Evolutionary conservation across 2,797 vertebrate genomes (phyloP).

Genomic region (Myoxocephalus aenaeus): DNA sequence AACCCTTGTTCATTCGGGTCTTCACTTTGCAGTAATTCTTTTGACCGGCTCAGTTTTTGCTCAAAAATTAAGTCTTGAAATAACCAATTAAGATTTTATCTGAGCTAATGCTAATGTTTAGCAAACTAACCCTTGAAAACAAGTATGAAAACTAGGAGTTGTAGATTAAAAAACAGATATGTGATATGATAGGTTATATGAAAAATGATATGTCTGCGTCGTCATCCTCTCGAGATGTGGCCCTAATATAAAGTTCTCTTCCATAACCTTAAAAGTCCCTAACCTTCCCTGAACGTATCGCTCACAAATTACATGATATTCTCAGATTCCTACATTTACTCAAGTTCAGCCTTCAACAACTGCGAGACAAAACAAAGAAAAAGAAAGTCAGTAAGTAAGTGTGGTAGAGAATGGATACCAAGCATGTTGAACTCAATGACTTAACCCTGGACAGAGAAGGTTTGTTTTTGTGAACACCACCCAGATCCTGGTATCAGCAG

Average conservation of each 20-base stretch:
- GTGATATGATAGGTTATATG: background rate
- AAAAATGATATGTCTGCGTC: background rate
- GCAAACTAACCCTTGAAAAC: too few relatives aligned
- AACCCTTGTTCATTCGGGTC: background rate
- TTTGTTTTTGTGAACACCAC: slow-evolving; percentile 26
- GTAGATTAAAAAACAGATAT: background rate
- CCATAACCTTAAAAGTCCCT: slow-evolving; percentile 1
- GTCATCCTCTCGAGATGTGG: background rate
- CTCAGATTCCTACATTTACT: background rate
- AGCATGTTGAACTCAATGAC: slow-evolving; percentile 38
- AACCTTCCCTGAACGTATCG: background rate
- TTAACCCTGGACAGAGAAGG: slow-evolving; percentile 11
- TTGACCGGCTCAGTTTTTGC: background rate
- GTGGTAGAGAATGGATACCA: slow-evolving; percentile 10
- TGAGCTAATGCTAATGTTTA: too few relatives aligned
- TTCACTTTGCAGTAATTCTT: background rate
- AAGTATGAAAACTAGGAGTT: background rate
- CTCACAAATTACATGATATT: slow-evolving; percentile 8
- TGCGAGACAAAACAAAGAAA: background rate
- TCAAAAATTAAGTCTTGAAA: background rate
- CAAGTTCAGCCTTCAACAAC: background rate
- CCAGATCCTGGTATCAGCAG: slow-evolving; percentile 36
- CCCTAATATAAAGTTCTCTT: background rate
- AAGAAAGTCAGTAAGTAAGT: background rate
- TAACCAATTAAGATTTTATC: background rate